phyloP scores from a whole-genome alignment of 1,140 invertebrate genomes.

The Drosophila pseudoobscura region DNA sequence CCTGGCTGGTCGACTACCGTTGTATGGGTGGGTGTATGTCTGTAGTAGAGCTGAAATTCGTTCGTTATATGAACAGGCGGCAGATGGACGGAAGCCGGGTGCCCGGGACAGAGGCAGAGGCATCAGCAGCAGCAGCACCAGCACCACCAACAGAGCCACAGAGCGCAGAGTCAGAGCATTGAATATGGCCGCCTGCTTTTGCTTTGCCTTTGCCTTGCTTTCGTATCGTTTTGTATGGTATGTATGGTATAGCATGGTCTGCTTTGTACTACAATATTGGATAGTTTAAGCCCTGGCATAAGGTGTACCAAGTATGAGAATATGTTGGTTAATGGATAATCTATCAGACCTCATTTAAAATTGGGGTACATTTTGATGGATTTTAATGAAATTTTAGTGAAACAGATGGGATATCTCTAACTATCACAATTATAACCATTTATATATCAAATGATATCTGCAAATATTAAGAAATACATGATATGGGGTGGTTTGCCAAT shows the following conservation, averaged over 20 bases:
- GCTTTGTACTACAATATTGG: slow-evolving; percentile 14
- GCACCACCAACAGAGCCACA: slow-evolving; percentile 9
- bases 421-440: not conserved
- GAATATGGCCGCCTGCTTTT: slow-evolving; percentile 65
- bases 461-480: no score
- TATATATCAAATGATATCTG: not conserved
- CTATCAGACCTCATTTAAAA: not conserved
- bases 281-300: not conserved
- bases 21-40: slow-evolving; percentile 19
- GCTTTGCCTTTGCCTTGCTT: slow-evolving; percentile 45
- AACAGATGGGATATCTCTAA: no score
- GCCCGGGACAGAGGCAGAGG: not conserved
- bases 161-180: slow-evolving; percentile 59
- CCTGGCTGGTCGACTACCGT: slow-evolving; percentile 44
- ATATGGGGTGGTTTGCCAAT: no score
- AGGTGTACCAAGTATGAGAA: slow-evolving; percentile 1
- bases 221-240: slow-evolving; percentile 43
- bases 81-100: slow-evolving; percentile 12
- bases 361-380: not conserved
- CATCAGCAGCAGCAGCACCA: slow-evolving; percentile 18
- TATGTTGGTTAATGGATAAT: not conserved
- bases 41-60: slow-evolving; percentile 31
- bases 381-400: not conserved
- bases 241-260: not conserved
- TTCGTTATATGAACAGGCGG: slow-evolving; percentile 72